Base-by-base conservation (phyloP, 2,888 invertebrate species). In the Nemotelus nigrinus region DNA sequence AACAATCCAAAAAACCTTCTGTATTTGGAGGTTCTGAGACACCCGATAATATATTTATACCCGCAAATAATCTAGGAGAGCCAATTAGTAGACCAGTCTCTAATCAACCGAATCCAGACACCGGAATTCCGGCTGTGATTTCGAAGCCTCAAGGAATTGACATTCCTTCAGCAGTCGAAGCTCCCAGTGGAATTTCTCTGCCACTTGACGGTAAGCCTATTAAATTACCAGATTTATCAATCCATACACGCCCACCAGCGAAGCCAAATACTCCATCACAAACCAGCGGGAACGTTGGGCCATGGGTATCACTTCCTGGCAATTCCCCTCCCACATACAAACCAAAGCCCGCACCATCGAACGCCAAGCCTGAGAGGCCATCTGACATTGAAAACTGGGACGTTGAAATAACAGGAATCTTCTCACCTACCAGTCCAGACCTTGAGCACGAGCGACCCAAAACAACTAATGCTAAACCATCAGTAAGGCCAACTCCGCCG, bases 61-160 rank as follows among this genome's bases (percentile, higher is more conserved):
- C 70, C 7, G 70, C 70, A 8, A 70, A 70, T 55, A 25, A 70
- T 8, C 44, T 70, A 10, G 70, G 70, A n/a, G 50, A 70, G 43
- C 70, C 70, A 43, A 43, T 60, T 25, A 39, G 4, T 60, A 25
- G 25, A 25, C 25, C 25, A 25, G 25, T 25, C 25, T 25, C 25
- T 25, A 25, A 25, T 25, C 25, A 25, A 25, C 25, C 25, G 25
- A 25, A 25, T 25, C 25, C 25, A 25, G 25, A 25, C 25, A 25
- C 25, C 25, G 25, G 25, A 25, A 25, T 25, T 7, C 53, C 53
- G 53, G 53, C 53, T 7, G 53, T 53, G 53, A 53, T 10, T 7
- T 53, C 10, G 53, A 53, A 53, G 7, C 53, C 53, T 45, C 65
- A 44, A 8, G 45, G 65, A 3, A 3, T 45, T 45, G 25, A 63